These are phyloP conservation scores for Bombus soroeensis DNA, from an alignment of 1,140 invertebrate species.

Conservation along the genomic window DNA sequence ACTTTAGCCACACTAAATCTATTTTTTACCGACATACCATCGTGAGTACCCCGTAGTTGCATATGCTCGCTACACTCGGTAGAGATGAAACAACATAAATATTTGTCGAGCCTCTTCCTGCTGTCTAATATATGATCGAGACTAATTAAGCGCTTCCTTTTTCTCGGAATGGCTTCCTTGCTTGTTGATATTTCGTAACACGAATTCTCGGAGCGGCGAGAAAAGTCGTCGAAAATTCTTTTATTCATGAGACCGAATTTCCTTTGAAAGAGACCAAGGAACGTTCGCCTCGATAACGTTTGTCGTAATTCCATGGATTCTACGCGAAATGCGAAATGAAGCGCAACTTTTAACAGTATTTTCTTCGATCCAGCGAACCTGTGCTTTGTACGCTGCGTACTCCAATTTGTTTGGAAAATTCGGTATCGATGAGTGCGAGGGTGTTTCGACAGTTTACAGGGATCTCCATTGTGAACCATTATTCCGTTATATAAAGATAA, in stretches of 20 bases:
- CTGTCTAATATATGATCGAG: slow-evolving; percentile 24
- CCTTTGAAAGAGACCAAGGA: no score
- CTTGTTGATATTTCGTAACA: not conserved
- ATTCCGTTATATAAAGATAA: slow-evolving; percentile 23
- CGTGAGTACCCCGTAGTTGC: not conserved
- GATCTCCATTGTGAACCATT: slow-evolving; percentile 29
- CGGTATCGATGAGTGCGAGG: not conserved
- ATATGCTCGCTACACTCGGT: slow-evolving; percentile 17
- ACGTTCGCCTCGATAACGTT: not conserved
- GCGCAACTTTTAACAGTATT: slow-evolving; percentile 31
- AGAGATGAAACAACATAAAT: slow-evolving; percentile 55
- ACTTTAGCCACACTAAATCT: slow-evolving; percentile 18
- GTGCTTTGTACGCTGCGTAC: not conserved
- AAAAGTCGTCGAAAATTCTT: not conserved
- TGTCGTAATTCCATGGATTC: slow-evolving; percentile 26
- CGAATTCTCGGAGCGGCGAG: not conserved
- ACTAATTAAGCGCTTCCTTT: slow-evolving; percentile 35
- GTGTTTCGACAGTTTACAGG: not conserved
- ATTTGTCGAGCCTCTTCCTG: slow-evolving; percentile 53
- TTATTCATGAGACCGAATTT: no score
- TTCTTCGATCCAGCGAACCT: slow-evolving; percentile 10
- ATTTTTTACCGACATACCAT: slow-evolving; percentile 51
- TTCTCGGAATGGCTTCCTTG: not conserved
- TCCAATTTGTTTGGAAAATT: slow-evolving; percentile 55
- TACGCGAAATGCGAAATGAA: slow-evolving; percentile 34